A percentile compares a stretch with the other conserved stretches of the same genome.
Conservation (phyloP, 2,888 invertebrate species). For the Keiferia lycopersicella region DNA sequence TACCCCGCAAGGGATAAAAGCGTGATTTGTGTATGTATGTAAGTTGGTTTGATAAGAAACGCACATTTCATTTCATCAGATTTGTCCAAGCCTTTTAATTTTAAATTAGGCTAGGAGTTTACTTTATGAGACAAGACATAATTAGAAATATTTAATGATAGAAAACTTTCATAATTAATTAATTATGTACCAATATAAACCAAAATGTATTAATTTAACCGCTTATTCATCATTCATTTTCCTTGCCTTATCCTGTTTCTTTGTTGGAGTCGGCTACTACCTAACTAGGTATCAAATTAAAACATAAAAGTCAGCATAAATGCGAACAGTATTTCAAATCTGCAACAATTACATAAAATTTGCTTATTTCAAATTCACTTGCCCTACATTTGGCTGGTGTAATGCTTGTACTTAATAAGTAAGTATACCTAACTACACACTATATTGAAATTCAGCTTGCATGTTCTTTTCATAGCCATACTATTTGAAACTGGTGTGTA, state of each 20-base stretch:
- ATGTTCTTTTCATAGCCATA: background rate
- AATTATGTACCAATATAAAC: background rate
- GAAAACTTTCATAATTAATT: background rate
- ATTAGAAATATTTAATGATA: background rate
- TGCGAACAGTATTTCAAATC: background rate
- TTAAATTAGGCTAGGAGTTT: background rate
- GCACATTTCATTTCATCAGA: background rate
- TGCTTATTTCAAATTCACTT: constrained; percentile 17
- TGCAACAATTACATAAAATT: constrained; percentile 5
- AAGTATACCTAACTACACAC: no score
- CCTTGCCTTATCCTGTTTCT: no score
- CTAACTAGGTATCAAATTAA: no score
- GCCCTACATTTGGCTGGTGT: constrained; percentile 12
- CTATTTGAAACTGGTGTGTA: no score
- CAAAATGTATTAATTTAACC: background rate
- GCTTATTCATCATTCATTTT: no score
- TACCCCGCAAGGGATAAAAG: no score
- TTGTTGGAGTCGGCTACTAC: no score
- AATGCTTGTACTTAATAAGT: background rate
- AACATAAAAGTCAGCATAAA: background rate
- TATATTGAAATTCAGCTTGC: background rate
- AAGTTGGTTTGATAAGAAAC: background rate
- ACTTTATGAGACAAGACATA: background rate
- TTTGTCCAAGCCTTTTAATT: no score
- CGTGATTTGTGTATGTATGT: no score